Base-by-base conservation (phyloP, 1,140 invertebrate species). In the Anastatus disparis region DNA sequence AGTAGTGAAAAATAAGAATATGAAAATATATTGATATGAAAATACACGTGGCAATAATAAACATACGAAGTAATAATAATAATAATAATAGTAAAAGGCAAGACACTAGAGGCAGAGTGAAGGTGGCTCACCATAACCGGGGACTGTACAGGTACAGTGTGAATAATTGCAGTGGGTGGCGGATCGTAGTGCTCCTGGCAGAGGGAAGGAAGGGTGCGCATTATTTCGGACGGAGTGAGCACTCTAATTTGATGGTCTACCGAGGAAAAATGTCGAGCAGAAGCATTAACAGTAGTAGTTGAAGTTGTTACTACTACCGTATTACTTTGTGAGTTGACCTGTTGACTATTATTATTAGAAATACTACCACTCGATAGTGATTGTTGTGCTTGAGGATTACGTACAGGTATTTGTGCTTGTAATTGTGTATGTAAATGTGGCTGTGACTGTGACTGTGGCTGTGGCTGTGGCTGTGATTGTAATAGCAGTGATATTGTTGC, bases 161-260 rank as follows among this genome's bases (percentile, higher is more conserved):
- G 84, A 85, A 84, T 85, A 83, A 86, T 86, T 84, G 81, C 82
- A 80, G 84, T 83, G 83, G 85, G 84, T 87, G 87, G 87, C 82
- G 87, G 84, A 83, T 90, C 89, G 86, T 90, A 90, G 83, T 87
- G 87, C 87, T 91, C 90, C 87, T 91, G 90, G 86, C 86, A 87
- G 84, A 94, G 89, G 84, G 91, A 92, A 82, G 93, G 93, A 84
- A 93, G 90, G 82, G 92, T 94, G 87, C 91, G 90, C 92, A 94
- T 94, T 83, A 94, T 94, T 89, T 94, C 93, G 76, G 92, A 93
- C 75, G 92, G 92, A 78, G 93, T 94, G 83, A 94, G 89, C 85
- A 93, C 93, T 85, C 92, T 90, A 86, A 94, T 94, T 86, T 93
- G 92, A 84, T 92, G 91, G 86, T 93, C 92, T 81, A 84, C 83